A percentile compares a stretch with the other conserved stretches of the same genome.
phyloP scores from a whole-genome alignment of 2,888 invertebrate genomes.

The Biston stratarius region DNA sequence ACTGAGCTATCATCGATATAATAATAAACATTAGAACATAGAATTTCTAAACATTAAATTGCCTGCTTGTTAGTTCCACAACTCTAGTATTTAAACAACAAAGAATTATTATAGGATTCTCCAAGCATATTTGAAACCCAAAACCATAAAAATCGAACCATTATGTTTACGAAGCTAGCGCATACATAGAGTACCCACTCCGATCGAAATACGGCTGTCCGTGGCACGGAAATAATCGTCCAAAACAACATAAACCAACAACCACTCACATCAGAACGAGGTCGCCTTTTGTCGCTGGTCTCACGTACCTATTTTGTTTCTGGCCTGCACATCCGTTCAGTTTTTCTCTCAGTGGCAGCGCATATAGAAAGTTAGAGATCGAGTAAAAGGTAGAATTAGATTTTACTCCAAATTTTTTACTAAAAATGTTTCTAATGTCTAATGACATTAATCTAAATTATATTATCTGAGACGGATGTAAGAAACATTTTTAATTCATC shows the following conservation, averaged over 20 bases:
- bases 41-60: too few relatives aligned
- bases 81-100: too few relatives aligned
- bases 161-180: not conserved
- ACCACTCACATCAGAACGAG: conserved; percentile 49
- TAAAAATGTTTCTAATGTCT: not conserved
- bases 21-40: too few relatives aligned
- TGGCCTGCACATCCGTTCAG: conserved; percentile 32
- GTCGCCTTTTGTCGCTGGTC: conserved; percentile 46
- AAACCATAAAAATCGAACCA: too few relatives aligned
- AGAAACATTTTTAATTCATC: too few relatives aligned
- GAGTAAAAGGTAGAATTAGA: not conserved
- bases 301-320: conserved; percentile 38
- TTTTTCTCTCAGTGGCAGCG: conserved; percentile 15
- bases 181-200: not conserved
- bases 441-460: too few relatives aligned
- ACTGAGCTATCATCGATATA: too few relatives aligned
- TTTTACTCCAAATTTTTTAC: not conserved
- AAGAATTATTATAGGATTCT: too few relatives aligned
- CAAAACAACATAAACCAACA: conserved; percentile 52
- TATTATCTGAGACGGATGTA: too few relatives aligned
- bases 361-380: conserved; percentile 7
- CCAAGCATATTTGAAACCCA: too few relatives aligned
- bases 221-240: conserved; percentile 44
- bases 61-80: too few relatives aligned
- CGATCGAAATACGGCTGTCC: not conserved